Evolutionary conservation across 2,888 invertebrate genomes (phyloP).

Genomic region (Carpatolechia fugitivella): DNA sequence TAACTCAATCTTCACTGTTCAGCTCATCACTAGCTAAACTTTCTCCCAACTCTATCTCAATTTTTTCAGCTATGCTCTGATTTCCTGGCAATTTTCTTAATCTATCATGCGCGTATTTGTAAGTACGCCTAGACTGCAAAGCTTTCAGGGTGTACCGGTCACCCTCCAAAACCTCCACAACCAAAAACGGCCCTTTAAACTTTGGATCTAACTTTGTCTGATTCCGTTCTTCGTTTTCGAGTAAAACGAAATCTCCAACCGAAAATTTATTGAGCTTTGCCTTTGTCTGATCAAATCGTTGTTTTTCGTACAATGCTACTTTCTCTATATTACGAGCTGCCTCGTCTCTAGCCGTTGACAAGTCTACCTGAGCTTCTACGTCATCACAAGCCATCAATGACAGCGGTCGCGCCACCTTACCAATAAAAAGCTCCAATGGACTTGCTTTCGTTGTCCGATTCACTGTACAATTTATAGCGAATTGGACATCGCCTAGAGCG

Average conservation of each 20-base stretch:
- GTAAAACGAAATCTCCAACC: slow-evolving; percentile 20
- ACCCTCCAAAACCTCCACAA: slow-evolving; percentile 20
- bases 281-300: slow-evolving; percentile 16
- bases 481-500: slow-evolving; percentile 30
- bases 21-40: no score
- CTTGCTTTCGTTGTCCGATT: slow-evolving; percentile 29
- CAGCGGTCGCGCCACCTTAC: slow-evolving; percentile 26
- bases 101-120: slow-evolving; percentile 19
- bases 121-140: slow-evolving; percentile 21
- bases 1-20: no score
- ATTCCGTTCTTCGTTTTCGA: slow-evolving; percentile 24
- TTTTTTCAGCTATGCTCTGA: no score
- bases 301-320: neutral
- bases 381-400: slow-evolving; percentile 16
- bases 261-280: slow-evolving; percentile 14
- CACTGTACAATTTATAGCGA: slow-evolving; percentile 31
- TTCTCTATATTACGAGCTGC: slow-evolving; percentile 14
- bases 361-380: slow-evolving; percentile 13
- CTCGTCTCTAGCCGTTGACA: slow-evolving; percentile 14
- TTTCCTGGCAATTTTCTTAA: neutral
- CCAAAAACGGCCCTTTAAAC: slow-evolving; percentile 22
- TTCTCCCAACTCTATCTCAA: no score
- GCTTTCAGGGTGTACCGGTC: slow-evolving; percentile 14
- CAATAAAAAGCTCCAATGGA: slow-evolving; percentile 33
- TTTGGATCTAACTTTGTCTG: slow-evolving; percentile 24